Conservation (phyloP, 2,888 invertebrate species). For the Plebejus anna region DNA sequence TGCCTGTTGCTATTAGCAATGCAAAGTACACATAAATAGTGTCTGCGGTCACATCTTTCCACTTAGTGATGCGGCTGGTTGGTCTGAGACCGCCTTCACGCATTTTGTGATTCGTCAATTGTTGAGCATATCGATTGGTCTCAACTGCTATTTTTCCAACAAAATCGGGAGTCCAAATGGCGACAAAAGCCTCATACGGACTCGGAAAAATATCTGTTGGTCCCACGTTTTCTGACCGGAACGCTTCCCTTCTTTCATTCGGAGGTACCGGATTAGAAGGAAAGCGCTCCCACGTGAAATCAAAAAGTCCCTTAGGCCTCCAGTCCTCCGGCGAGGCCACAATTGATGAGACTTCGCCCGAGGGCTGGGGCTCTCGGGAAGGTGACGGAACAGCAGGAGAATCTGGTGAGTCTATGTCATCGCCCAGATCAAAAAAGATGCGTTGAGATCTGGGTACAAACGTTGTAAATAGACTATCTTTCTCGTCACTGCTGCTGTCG, state of each 20-base stretch:
- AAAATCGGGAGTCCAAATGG: slow-evolving; percentile 1
- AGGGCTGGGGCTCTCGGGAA: slow-evolving; percentile 10
- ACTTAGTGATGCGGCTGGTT: no score
- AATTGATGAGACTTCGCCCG: slow-evolving; percentile 5
- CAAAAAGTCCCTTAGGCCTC: slow-evolving; percentile 14
- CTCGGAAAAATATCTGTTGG: slow-evolving; percentile 14
- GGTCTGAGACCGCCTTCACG: background rate
- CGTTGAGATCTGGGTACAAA: slow-evolving; percentile 17
- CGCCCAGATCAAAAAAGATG: slow-evolving; percentile 22
- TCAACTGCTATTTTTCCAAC: background rate
- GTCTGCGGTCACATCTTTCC: background rate
- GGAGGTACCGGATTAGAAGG: slow-evolving; percentile 5
- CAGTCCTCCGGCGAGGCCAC: slow-evolving; percentile 14
- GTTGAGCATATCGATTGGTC: slow-evolving; percentile 7
- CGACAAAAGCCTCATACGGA: slow-evolving; percentile 11
- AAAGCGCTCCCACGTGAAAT: background rate
- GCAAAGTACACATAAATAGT: background rate
- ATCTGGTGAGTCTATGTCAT: slow-evolving; percentile 14
- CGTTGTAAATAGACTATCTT: background rate
- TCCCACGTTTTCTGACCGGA: background rate
- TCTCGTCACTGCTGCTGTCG: background rate
- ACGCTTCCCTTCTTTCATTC: slow-evolving; percentile 20
- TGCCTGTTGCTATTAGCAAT: background rate
- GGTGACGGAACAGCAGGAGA: slow-evolving; percentile 18
- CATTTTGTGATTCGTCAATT: background rate